Base-by-base conservation (phyloP, 35 echinoderm and acorn worm species). In the Stichopus chloronotus region DNA sequence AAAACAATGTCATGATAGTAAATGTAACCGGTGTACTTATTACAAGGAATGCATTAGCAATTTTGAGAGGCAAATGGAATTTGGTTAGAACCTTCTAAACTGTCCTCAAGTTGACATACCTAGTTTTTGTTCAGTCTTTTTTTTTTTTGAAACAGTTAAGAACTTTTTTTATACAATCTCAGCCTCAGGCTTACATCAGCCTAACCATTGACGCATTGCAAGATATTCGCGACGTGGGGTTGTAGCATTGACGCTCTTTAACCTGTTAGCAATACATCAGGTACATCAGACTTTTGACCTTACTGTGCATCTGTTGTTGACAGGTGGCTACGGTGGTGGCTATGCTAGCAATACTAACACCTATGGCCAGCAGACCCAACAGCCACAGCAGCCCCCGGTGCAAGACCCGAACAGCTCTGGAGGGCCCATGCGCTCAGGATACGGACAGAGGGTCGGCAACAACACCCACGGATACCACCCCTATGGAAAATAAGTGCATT, bases 351-450 rank as follows among this genome's bases (percentile, higher is more conserved):
- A 69, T 55, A 23, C 87, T 53, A 71, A 65, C 87, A 89, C 0
- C 30, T 89, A 89, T 25, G 80, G 80, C 5, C 87, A 89, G 55
- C 87, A 25, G 59, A n/a, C 87, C 87, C 87, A 59, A 19, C 57
- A 59, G 19, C 30, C 82, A 9, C 21, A 30, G 10, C 6, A n/a
- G 8, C 16, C 82, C 14, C 10, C 84, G 9, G 84, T 52, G 13
- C 23, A 21, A 54, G 87, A 89, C 24, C 87, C 87, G 11, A 89
- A 89, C 87, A 89, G 87, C 59, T 89, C 87, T 71, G 87, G 87
- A 72, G 87, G 87, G 1, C 87, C 87, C 25, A 89, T 89, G 87
- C 59, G 54, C 7, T 59, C 60, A 11, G 23, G 57, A 16, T 89
- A 89, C 21, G 87, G 87, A 54, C 87, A 89, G 87, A 59, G 87